Conservation (phyloP, 2,888 invertebrate species). For the Imbricaverruca yamaguchii region DNA sequence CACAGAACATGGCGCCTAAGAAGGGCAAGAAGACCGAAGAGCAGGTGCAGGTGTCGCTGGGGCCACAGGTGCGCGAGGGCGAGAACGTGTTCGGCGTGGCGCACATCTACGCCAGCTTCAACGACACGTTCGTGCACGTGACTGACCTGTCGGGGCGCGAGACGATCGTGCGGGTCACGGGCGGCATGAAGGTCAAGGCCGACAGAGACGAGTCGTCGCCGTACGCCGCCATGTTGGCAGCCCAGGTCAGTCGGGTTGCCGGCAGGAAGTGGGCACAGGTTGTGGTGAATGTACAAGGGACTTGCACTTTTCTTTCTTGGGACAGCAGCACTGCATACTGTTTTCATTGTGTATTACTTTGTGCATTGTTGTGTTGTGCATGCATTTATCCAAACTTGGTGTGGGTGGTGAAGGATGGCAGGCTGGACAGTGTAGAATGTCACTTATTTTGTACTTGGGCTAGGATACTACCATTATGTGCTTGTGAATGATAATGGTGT, state of each 20-base stretch:
- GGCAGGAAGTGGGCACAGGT: too few relatives aligned
- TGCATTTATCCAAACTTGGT: too few relatives aligned
- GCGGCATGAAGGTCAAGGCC: constrained; percentile 99
- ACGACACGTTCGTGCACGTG: constrained; percentile 99
- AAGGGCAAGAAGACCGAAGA: constrained; percentile 89
- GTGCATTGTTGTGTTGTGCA: too few relatives aligned
- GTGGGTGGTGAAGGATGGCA: too few relatives aligned
- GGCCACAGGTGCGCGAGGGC: constrained; percentile 93
- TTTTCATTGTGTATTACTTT: too few relatives aligned
- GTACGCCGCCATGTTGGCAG: constrained; percentile 99
- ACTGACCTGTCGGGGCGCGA: constrained; percentile 96
- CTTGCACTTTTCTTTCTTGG: too few relatives aligned
- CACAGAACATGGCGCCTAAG: constrained; percentile 75
- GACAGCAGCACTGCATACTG: too few relatives aligned
- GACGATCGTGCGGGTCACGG: constrained; percentile 90
- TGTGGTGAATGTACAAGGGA: too few relatives aligned
- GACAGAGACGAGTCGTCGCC: constrained; percentile 99
- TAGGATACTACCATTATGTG: too few relatives aligned
- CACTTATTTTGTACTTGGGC: too few relatives aligned
- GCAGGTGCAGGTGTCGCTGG: constrained; percentile 91
- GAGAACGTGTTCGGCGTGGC: constrained; percentile 98
- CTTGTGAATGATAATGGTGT: too few relatives aligned
- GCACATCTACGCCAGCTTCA: constrained; percentile 99
- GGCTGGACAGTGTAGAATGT: too few relatives aligned
- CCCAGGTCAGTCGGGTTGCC: constrained; percentile 59